Percentiles rank a stretch among this genome's conserved stretches.
These are phyloP conservation scores for Coluber constrictor DNA, from an alignment of 2,797 vertebrate species.

Conservation along the genomic window DNA sequence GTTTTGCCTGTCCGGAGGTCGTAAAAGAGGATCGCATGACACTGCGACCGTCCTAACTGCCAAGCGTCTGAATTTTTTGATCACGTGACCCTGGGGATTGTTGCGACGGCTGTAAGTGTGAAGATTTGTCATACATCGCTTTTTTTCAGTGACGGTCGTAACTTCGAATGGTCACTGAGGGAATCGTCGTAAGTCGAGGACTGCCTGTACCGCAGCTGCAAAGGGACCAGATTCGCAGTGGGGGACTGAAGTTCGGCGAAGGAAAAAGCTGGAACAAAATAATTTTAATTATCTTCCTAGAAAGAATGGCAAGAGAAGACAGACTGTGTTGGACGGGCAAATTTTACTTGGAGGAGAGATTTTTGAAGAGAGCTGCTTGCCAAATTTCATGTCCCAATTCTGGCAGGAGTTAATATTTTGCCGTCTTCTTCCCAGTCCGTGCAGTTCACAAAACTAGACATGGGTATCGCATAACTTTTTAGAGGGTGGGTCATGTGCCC, in stretches of 20 bases:
- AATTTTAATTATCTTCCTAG: neutral
- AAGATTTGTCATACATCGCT: neutral
- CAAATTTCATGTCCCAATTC: neutral
- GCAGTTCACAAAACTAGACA: neutral
- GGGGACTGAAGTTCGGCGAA: neutral
- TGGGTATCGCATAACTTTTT: neutral
- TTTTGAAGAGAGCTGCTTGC: neutral
- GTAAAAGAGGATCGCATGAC: neutral
- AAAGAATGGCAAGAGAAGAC: neutral
- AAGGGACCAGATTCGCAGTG: neutral
- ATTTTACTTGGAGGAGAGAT: neutral
- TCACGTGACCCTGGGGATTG: neutral
- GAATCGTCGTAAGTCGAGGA: neutral
- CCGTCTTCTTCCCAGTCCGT: neutral
- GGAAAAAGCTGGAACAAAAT: neutral
- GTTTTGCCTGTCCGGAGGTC: neutral
- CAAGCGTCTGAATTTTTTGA: no score
- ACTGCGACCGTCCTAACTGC: neutral
- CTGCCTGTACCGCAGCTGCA: neutral
- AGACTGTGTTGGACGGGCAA: neutral
- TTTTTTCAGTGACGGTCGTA: neutral
- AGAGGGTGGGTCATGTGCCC: neutral
- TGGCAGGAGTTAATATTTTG: neutral
- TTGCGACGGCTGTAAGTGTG: fast-evolving
- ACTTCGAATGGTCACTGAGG: neutral